These are phyloP conservation scores for Syngnathus rostellatus DNA, from an alignment of 2,797 vertebrate species.

Conservation along the genomic window DNA sequence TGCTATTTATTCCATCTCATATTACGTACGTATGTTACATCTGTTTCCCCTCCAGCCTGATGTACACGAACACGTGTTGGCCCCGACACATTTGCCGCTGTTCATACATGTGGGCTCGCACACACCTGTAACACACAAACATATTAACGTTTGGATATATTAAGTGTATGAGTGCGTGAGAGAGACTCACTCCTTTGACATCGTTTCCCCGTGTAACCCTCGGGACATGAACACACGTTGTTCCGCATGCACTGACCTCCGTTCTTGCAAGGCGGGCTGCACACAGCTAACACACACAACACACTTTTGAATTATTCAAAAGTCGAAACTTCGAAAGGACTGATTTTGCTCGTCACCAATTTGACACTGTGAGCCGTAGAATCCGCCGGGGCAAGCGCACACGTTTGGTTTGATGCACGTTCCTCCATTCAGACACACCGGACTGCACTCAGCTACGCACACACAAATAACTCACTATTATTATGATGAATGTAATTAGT, in stretches of 20 bases:
- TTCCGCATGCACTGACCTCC: constrained; percentile 85
- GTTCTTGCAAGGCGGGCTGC: constrained; percentile 87
- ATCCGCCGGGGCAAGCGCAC: constrained; percentile 81
- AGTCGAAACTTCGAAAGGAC: not conserved
- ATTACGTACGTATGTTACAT: constrained; percentile 78
- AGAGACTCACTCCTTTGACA: constrained; percentile 84
- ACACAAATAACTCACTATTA: not conserved
- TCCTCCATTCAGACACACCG: constrained; percentile 85
- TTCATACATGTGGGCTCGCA: constrained; percentile 89
- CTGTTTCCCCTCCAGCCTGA: constrained; percentile 82
- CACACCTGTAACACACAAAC: constrained; percentile 66
- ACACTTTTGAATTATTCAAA: not conserved
- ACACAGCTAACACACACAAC: constrained; percentile 72
- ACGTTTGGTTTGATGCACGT: constrained; percentile 76
- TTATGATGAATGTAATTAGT: not conserved
- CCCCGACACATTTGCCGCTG: constrained; percentile 81
- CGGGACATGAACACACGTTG: constrained; percentile 81
- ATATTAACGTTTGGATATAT: too few species aligned
- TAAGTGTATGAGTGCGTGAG: not conserved
- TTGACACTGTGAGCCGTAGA: constrained; percentile 85
- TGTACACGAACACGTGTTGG: constrained; percentile 82
- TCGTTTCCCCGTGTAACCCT: constrained; percentile 78
- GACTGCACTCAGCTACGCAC: constrained; percentile 71
- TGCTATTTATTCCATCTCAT: too few species aligned
- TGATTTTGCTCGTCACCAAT: constrained; percentile 69